phyloP scores from a whole-genome alignment of 1,140 invertebrate species.

The Charaxes varanes region DNA sequence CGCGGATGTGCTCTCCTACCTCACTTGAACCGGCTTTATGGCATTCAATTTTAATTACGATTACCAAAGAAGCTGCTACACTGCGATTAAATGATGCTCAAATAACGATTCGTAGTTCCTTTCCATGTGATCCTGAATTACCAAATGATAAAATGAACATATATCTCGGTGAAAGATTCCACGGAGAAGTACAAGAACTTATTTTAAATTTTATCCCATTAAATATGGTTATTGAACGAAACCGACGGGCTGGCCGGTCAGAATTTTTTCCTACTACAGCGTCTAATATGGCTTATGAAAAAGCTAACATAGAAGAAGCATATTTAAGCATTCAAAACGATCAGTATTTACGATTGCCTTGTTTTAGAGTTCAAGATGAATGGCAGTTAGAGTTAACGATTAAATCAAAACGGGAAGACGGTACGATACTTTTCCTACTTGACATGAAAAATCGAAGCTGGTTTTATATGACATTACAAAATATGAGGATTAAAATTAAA shows the following conservation, averaged over 20 bases:
- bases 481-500: slow-evolving; percentile 48
- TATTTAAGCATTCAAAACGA: slow-evolving; percentile 39
- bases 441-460: slow-evolving; percentile 29
- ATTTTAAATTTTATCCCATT: slow-evolving; percentile 57
- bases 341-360: slow-evolving; percentile 50
- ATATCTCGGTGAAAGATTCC: slow-evolving; percentile 46
- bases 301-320: slow-evolving; percentile 44
- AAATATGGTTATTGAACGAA: slow-evolving; percentile 29
- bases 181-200: slow-evolving; percentile 56
- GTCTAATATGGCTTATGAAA: slow-evolving; percentile 53
- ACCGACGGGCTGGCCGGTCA: slow-evolving; percentile 14
- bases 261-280: slow-evolving; percentile 35
- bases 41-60: slow-evolving; percentile 45
- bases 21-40: slow-evolving; percentile 40
- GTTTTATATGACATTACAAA: slow-evolving; percentile 45
- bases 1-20: slow-evolving; percentile 38
- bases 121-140: slow-evolving; percentile 52
- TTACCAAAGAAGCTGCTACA: slow-evolving; percentile 43
- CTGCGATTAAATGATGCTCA: slow-evolving; percentile 45
- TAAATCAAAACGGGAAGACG: slow-evolving; percentile 38
- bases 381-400: slow-evolving; percentile 55
- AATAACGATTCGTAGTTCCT: slow-evolving; percentile 30
- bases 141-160: slow-evolving; percentile 40
- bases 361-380: slow-evolving; percentile 39
- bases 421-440: slow-evolving; percentile 45